Base-by-base conservation (phyloP, 2,113 vertebrate genomes). In the Corythaixoides concolor region DNA sequence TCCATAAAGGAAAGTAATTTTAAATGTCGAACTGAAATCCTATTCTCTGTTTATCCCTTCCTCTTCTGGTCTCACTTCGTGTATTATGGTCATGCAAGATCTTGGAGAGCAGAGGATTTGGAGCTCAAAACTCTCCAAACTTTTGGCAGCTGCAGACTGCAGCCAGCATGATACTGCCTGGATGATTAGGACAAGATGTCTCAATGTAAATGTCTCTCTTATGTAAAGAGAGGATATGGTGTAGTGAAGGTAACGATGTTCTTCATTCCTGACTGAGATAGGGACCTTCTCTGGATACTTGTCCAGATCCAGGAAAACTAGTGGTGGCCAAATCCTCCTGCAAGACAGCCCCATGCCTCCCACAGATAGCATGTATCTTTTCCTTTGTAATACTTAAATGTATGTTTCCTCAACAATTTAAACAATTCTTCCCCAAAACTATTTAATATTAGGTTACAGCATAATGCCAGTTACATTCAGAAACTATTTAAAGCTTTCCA, bases 401-500 rank as follows among this genome's bases (percentile, higher is more conserved):
- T n/a, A 63, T 79, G 20, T 93, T 97, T 70, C 60, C 64, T 88
- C 73, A 49, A 52, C 39, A 35, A 72, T 84, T 95, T 90, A 67
- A 97, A 86, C 37, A 78, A 74, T 94, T 94, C 69, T 52, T 97
- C 80, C 84, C 87, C 81, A 78, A 88, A 97, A 81, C 64, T 74
- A 18, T 81, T 84, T 95, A 95, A 95, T 96, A 74, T 5, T 90
- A 70, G 56, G 90, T 81, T 95, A 64, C 73, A 94, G 85, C 88
- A 64, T 74, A 84, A 94, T 81, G 60, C 83, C 90, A 90, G 64
- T 70, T 63, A 85, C 80, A 60, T 45, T 92, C 90, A 75, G 86
- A 78, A 95, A 64, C 93, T 97, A 97, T 97, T 96, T 96, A 90
- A 96, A 96, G 86, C 96, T 93, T 89, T 97, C 86, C 83, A 84